A percentile compares a stretch with the other conserved stretches of the same genome.
These are phyloP conservation scores for Mallotus villosus DNA, from an alignment of 2,797 vertebrate genomes.

Conservation along the genomic window DNA sequence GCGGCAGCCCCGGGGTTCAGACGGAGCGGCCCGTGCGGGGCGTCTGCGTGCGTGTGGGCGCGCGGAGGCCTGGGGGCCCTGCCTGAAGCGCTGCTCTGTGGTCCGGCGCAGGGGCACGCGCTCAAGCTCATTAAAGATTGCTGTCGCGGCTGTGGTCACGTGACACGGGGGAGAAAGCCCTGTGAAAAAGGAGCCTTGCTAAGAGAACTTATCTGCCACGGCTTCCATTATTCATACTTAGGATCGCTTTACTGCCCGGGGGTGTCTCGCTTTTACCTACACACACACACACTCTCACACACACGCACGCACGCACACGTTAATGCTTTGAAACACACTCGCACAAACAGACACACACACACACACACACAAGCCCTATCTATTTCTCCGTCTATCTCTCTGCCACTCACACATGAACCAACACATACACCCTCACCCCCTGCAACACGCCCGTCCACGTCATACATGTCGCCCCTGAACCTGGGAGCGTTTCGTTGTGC, in stretches of 20 bases:
- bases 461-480: neutral
- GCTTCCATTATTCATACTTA: conserved; percentile 93
- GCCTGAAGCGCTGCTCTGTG: conserved; percentile 49
- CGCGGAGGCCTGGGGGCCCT: conserved; percentile 44
- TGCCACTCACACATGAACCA: conserved; percentile 22
- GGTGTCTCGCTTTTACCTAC: conserved; percentile 73
- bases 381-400: neutral
- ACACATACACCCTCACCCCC: neutral
- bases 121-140: conserved; percentile 87
- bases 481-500: neutral
- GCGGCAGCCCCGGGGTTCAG: conserved; percentile 44
- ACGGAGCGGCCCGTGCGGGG: conserved; percentile 9
- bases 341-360: conserved; percentile 27
- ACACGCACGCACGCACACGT: neutral
- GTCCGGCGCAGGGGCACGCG: conserved; percentile 55
- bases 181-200: conserved; percentile 81
- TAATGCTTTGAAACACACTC: neutral
- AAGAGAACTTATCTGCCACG: conserved; percentile 80
- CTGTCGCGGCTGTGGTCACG: conserved; percentile 70
- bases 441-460: neutral
- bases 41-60: conserved; percentile 23
- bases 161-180: conserved; percentile 79
- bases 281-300: conserved; percentile 3
- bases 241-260: conserved; percentile 88
- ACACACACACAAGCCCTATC: conserved; percentile 37